phyloP scores from a whole-genome alignment of 2,113 vertebrate genomes.

The Vireo altiloquus region DNA sequence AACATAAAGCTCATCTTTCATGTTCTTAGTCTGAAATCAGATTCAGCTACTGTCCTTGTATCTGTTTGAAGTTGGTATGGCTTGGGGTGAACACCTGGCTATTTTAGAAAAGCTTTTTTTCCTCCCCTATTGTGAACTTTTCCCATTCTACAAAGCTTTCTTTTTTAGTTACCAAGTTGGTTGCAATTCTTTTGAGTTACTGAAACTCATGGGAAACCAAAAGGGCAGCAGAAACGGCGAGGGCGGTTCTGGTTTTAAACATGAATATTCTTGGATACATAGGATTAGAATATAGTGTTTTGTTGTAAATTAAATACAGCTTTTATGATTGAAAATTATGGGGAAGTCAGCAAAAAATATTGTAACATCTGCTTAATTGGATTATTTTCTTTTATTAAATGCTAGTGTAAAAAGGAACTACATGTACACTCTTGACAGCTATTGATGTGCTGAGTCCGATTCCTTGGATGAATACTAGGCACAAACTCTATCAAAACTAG shows the following conservation, averaged over 20 bases:
- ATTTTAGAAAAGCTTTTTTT: constrained; percentile 53
- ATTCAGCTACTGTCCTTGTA: constrained; percentile 48
- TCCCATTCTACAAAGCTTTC: constrained; percentile 47
- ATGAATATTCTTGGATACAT: constrained; percentile 1
- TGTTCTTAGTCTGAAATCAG: constrained; percentile 46
- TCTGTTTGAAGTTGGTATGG: constrained; percentile 53
- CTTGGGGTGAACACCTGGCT: constrained; percentile 61
- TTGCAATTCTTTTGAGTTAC: constrained; percentile 53
- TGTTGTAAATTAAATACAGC: not conserved
- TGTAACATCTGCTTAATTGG: not conserved
- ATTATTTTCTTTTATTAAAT: not conserved
- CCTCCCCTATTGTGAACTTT: constrained; percentile 52
- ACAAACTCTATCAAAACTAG: not conserved
- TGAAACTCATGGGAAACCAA: constrained; percentile 32
- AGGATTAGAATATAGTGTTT: not conserved
- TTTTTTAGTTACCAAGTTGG: constrained; percentile 43
- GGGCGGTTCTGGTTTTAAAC: constrained; percentile 45
- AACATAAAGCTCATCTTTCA: constrained; percentile 54
- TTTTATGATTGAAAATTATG: not conserved
- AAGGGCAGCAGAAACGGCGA: constrained; percentile 21
- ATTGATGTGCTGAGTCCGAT: not conserved
- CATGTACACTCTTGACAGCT: not conserved
- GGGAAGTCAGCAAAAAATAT: not conserved
- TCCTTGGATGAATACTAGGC: not conserved
- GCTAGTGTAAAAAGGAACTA: not conserved